These are phyloP conservation scores for Chymomyza fuscimana DNA, from an alignment of 2,888 invertebrate species.

Conservation along the genomic window DNA sequence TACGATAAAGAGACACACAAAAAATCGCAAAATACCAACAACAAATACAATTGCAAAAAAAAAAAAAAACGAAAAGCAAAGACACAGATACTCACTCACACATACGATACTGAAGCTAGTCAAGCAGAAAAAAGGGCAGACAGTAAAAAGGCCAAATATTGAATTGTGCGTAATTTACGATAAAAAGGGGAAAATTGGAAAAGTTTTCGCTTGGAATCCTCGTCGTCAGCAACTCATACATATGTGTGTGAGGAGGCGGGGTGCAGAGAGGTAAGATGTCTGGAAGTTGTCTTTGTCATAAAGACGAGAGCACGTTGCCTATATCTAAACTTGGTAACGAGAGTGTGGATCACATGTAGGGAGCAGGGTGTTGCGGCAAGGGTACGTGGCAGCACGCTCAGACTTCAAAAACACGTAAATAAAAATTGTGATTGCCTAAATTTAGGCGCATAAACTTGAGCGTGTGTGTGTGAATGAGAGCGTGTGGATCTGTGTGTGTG, in stretches of 20 bases:
- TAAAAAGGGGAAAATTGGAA: constrained; percentile 77
- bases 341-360: constrained; percentile 57
- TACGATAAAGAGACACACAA: constrained; percentile 74
- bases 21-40: constrained; percentile 65
- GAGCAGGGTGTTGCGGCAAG: constrained; percentile 1
- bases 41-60: constrained; percentile 27
- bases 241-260: constrained; percentile 12
- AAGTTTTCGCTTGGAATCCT: constrained; percentile 56
- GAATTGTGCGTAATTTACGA: constrained; percentile 75
- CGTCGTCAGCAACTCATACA: constrained; percentile 12
- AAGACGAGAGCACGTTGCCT: constrained; percentile 40
- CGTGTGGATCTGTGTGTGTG: neutral
- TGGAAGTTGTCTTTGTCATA: constrained; percentile 5
- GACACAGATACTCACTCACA: constrained; percentile 21
- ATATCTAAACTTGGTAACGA: constrained; percentile 31
- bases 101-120: constrained; percentile 46
- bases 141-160: constrained; percentile 75
- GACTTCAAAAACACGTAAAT: constrained; percentile 49
- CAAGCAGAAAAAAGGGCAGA: constrained; percentile 69
- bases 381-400: constrained; percentile 1
- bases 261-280: neutral
- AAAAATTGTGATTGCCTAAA: constrained; percentile 71
- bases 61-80: constrained; percentile 28
- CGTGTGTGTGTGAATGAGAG: neutral
- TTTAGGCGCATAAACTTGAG: constrained; percentile 36